Evolutionary conservation across 2,888 invertebrate genomes (phyloP).

Genomic region (Amaurobius ferox): DNA sequence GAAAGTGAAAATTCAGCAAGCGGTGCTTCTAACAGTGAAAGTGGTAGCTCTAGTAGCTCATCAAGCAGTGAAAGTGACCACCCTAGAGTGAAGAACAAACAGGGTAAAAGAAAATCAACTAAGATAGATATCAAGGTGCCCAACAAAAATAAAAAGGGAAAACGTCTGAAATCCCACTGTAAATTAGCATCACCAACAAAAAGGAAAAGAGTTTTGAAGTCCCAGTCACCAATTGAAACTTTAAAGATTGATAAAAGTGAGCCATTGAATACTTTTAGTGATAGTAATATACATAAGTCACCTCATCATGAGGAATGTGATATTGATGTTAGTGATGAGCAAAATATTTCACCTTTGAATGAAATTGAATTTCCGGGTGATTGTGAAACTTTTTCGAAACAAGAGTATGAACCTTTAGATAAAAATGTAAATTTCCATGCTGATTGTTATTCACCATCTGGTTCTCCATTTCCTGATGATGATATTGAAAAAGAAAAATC

Average conservation of each 20-base stretch:
- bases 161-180: not conserved
- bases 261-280: not conserved
- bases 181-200: no score
- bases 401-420: no score
- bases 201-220: no score
- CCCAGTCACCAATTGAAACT: no score
- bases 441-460: no score
- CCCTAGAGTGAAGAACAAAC: slow-evolving; percentile 10
- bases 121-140: not conserved
- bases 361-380: no score
- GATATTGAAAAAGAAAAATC: no score
- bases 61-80: slow-evolving; percentile 26
- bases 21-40: slow-evolving; percentile 18
- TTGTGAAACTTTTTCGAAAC: no score
- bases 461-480: no score
- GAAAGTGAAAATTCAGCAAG: slow-evolving; percentile 15
- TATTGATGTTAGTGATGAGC: not conserved
- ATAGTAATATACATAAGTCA: not conserved
- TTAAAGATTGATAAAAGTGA: no score
- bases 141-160: not conserved
- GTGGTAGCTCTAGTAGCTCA: slow-evolving; percentile 18
- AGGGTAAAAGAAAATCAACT: not conserved
- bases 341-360: no score
- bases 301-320: not conserved
- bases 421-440: no score